Evolutionary conservation across 2,888 invertebrate species (phyloP).

Genomic region (Xiphydria camelus): DNA sequence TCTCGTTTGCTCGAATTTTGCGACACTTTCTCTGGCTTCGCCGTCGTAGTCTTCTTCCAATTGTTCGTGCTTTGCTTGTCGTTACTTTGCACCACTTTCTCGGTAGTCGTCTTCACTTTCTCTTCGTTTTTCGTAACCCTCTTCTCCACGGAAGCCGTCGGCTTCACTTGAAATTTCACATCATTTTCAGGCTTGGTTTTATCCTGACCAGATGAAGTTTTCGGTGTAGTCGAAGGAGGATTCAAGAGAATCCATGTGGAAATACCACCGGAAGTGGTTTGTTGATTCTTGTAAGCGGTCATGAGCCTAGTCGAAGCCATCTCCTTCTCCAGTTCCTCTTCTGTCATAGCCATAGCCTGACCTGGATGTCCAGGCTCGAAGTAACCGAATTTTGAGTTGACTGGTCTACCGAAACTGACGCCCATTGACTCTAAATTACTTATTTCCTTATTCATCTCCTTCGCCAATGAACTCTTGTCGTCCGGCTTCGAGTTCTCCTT

Average conservation of each 20-base stretch:
- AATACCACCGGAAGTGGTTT: constrained; percentile 68
- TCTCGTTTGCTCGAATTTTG: not conserved
- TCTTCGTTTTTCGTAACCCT: constrained; percentile 20
- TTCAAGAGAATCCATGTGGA: constrained; percentile 79
- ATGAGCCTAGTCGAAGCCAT: constrained; percentile 42
- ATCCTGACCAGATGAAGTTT: constrained; percentile 14
- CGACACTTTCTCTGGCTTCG: constrained; percentile 11
- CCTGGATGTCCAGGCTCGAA: constrained; percentile 63
- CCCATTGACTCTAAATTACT: constrained; percentile 25
- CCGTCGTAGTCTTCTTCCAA: constrained; percentile 31
- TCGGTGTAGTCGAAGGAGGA: constrained; percentile 56
- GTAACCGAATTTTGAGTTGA: constrained; percentile 52
- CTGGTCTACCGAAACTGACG: constrained; percentile 43
- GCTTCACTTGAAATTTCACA: constrained; percentile 4
- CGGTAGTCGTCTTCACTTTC: constrained; percentile 28
- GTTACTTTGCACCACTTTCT: constrained; percentile 40
- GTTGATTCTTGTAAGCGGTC: constrained; percentile 52
- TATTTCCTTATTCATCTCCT: constrained; percentile 27
- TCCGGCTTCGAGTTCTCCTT: constrained; percentile 3
- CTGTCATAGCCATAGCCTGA: constrained; percentile 68
- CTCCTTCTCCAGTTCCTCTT: constrained; percentile 65
- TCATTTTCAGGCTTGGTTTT: constrained; percentile 7
- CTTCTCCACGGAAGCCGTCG: constrained; percentile 19
- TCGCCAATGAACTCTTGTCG: constrained; percentile 11
- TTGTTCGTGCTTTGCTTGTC: constrained; percentile 19